Percentiles rank a stretch among this genome's conserved stretches.
phyloP scores from a whole-genome alignment of 2,888 invertebrate genomes.

The Drosophila nr. perissopoda region DNA sequence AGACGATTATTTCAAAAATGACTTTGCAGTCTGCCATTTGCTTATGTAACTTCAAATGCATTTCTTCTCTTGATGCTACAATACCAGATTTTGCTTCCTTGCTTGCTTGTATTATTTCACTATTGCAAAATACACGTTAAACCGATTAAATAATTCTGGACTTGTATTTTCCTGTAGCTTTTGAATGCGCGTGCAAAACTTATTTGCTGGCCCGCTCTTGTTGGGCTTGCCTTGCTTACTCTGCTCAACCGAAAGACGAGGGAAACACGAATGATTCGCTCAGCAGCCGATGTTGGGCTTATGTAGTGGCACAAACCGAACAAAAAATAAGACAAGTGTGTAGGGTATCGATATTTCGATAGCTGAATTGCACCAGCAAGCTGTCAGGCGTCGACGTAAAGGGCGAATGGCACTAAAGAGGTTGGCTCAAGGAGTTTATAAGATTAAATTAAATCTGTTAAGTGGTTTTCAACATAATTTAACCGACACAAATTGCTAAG shows the following conservation, averaged over 20 bases:
- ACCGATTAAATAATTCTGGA: conserved; percentile 53
- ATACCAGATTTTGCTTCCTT: conserved; percentile 29
- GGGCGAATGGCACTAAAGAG: conserved; percentile 15
- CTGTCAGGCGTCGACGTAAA: background rate
- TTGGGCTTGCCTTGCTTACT: background rate
- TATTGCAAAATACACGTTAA: conserved; percentile 50
- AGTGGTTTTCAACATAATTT: background rate
- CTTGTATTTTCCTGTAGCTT: conserved; percentile 15
- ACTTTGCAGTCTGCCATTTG: conserved; percentile 35
- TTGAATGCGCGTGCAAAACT: conserved; percentile 53
- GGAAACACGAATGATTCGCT: conserved; percentile 49
- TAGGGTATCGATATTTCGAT: conserved; percentile 41
- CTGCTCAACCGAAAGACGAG: conserved; percentile 39
- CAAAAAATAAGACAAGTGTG: conserved; percentile 1
- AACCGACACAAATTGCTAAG: background rate
- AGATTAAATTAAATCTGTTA: background rate
- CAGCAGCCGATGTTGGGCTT: conserved; percentile 34
- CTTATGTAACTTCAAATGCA: conserved; percentile 58
- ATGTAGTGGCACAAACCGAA: conserved; percentile 28
- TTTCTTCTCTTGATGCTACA: conserved; percentile 19
- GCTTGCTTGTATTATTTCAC: conserved; percentile 41
- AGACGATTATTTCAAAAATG: conserved; percentile 35
- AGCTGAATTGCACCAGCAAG: background rate
- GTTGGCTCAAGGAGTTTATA: background rate
- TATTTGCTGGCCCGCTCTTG: conserved; percentile 13